Conservation (phyloP, 2,797 vertebrate species). For the Nannoperca australis region DNA sequence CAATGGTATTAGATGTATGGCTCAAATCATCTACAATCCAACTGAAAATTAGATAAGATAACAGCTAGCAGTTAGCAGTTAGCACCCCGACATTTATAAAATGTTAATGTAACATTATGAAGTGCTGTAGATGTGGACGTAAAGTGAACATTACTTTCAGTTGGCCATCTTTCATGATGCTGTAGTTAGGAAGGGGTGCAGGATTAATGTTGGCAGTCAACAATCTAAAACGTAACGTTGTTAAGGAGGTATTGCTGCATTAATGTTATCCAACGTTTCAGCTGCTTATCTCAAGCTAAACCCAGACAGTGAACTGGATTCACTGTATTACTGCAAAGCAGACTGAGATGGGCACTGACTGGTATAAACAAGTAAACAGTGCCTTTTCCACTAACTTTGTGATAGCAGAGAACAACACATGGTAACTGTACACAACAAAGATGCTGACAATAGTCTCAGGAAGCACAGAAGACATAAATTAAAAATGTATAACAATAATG, state of each 20-base stretch:
- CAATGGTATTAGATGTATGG: not conserved
- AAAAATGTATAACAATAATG: not conserved
- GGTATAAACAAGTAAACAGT: not conserved
- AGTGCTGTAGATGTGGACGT: not conserved
- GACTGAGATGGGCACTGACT: not conserved
- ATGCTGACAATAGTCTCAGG: not conserved
- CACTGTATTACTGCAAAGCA: not conserved
- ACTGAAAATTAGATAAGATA: not conserved
- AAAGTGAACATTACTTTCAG: too few species aligned
- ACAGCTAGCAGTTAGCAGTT: not conserved
- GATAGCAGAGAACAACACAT: not conserved
- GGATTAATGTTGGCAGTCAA: not conserved
- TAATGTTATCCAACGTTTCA: not conserved
- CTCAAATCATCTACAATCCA: not conserved
- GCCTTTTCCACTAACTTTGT: not conserved
- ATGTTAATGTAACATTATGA: not conserved
- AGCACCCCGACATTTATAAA: not conserved
- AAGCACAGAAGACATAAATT: not conserved
- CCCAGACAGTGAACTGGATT: not conserved
- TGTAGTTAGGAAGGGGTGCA: not conserved
- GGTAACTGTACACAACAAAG: not conserved
- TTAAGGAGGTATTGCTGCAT: not conserved
- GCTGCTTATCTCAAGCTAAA: conserved; percentile 4
- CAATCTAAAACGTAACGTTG: not conserved
- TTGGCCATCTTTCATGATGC: not conserved